Percentiles rank a stretch among this genome's conserved stretches.
phyloP scores from a whole-genome alignment of 2,113 vertebrate genomes.

The Mus spicilegus region DNA sequence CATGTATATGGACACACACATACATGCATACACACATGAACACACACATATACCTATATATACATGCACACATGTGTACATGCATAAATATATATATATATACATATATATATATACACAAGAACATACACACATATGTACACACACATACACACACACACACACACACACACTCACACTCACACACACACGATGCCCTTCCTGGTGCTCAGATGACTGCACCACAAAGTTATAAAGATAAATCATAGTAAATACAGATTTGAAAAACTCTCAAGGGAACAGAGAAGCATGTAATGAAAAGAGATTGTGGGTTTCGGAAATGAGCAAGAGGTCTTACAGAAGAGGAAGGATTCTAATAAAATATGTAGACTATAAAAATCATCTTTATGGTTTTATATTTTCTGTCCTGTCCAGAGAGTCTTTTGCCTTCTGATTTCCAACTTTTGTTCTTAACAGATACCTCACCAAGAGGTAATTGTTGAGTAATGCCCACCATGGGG shows the following conservation, averaged over 20 bases:
- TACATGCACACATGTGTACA: not conserved
- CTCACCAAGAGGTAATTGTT: not conserved
- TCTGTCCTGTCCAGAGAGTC: not conserved
- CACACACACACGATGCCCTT: not conserved
- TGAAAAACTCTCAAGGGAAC: slow-evolving; percentile 38
- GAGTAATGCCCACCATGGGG: not conserved
- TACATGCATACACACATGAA: not conserved
- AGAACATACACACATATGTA: not conserved
- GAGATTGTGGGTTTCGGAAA: not conserved
- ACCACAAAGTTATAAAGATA: slow-evolving; percentile 44
- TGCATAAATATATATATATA: not conserved
- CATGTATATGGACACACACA: not conserved
- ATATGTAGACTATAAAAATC: slow-evolving; percentile 14
- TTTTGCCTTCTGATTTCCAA: slow-evolving; percentile 29
- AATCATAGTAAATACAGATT: slow-evolving; percentile 58
- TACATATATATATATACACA: not conserved
- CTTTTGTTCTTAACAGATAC: slow-evolving; percentile 5
- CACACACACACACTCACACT: not conserved
- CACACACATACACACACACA: not conserved
- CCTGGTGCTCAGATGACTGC: not conserved
- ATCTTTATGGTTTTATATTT: not conserved
- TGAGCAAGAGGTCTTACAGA: not conserved
- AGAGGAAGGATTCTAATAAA: slow-evolving; percentile 54
- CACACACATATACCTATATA: no score
- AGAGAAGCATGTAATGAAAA: slow-evolving; percentile 2